A percentile compares a stretch with the other conserved stretches of the same genome.
These are phyloP conservation scores for Halocynthia aurantium DNA, from an alignment of 23 tunicate genomes.

Conservation along the genomic window DNA sequence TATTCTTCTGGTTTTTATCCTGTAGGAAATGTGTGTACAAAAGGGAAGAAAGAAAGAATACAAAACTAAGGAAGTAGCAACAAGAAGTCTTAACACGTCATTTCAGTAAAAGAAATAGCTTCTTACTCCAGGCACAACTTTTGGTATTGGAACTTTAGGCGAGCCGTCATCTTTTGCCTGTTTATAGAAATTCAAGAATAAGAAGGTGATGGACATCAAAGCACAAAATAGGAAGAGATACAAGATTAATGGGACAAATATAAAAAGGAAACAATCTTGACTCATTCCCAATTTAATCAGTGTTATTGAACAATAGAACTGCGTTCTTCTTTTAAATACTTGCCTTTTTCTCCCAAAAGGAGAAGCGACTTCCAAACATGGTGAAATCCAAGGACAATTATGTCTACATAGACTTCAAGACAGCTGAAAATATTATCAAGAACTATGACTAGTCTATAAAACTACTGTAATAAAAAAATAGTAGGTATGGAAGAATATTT, in stretches of 20 bases:
- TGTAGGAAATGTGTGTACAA: not conserved
- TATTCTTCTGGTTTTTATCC: not conserved
- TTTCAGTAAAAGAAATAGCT: not conserved
- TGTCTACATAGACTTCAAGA: no score
- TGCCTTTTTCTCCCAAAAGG: conserved; percentile 91
- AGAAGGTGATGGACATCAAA: not conserved
- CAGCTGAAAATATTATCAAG: no score
- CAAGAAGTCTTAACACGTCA: not conserved
- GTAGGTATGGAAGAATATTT: no score
- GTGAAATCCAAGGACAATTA: not conserved
- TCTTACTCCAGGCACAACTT: conserved; percentile 23
- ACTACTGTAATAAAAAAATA: no score
- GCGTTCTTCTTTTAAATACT: not conserved
- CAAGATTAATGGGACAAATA: no score
- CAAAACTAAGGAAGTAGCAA: not conserved
- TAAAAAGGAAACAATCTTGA: no score
- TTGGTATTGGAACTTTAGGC: conserved; percentile 58
- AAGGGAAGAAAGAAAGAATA: not conserved
- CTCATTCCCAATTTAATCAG: not conserved
- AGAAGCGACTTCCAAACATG: conserved; percentile 86
- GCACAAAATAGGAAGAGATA: not conserved
- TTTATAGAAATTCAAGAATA: not conserved
- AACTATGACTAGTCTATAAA: no score
- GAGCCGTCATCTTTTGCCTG: conserved; percentile 64
- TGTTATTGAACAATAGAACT: not conserved